Conservation (phyloP, 1,140 invertebrate species). For the Orchestia grillus region DNA sequence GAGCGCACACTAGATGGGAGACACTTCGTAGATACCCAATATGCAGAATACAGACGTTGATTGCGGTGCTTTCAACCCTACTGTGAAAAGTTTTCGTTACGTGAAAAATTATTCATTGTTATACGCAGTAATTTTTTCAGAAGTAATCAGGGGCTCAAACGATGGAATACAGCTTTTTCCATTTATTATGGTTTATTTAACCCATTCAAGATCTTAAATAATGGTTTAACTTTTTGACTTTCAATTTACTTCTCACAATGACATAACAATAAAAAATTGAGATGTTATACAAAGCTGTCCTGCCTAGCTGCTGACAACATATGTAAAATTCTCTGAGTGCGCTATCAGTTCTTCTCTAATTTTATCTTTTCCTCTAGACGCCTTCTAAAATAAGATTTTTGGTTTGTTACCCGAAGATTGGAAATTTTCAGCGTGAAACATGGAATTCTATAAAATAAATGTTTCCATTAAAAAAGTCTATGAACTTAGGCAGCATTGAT, state of each 20-base stretch:
- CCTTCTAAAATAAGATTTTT: neutral
- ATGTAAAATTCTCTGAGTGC: neutral
- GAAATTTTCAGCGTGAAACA: neutral
- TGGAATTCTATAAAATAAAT: neutral
- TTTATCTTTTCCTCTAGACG: neutral
- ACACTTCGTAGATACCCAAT: neutral
- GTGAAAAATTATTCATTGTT: too few relatives aligned
- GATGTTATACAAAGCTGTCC: neutral
- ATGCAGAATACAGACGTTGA: neutral
- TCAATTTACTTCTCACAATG: too few relatives aligned
- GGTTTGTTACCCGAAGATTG: neutral
- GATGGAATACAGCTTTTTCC: too few relatives aligned
- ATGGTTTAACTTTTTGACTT: too few relatives aligned
- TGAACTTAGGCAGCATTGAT: too few relatives aligned
- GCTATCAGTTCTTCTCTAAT: neutral
- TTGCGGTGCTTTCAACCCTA: neutral
- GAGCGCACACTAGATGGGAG: neutral
- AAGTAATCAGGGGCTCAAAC: too few relatives aligned
- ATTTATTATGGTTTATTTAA: too few relatives aligned
- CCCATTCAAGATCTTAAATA: too few relatives aligned
- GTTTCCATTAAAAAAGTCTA: neutral
- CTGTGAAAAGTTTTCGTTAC: too few relatives aligned
- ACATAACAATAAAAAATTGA: too few relatives aligned
- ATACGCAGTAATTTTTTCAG: too few relatives aligned
- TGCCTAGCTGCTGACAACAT: neutral